Evolutionary conservation across 2,113 vertebrate species (phyloP), one percentile per base, ranked within the genome.

Genomic region (Haplochromis burtoni): DNA sequence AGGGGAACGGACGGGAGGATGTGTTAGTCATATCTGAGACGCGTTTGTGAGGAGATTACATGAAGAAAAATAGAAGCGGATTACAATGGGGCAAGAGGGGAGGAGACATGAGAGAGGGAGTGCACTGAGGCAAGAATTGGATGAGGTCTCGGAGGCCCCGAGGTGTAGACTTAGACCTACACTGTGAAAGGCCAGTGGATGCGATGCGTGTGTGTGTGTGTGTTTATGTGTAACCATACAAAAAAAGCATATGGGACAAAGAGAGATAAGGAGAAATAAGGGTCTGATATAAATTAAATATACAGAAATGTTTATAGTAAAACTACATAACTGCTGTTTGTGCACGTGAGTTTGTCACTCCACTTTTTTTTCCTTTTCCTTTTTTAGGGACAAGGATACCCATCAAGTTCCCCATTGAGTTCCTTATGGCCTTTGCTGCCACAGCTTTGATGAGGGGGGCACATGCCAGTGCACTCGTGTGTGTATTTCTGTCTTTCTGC

Each of bases 1-100:
- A 82, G 81, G 88, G 59, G 90, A 95, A 92, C 38, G 90, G 89
- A 89, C 76, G 86, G 87, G 80, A 89, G 93, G 94, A 92, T 88
- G 91, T 84, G 94, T 92, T 95, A 91, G 95, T 95, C 91, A 91
- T 95, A 94, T 96, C 88, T 91, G 63, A 92, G 88, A 93, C 35
- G 80, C 80, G 33, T 91, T 93, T 84, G 84, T 81, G 84, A 94
- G 89, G 54, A 92, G 94, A 96, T 96, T 95, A 95, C 92, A 93
- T 82, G 86, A 92, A 89, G 90, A 73, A 88, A 95, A 94, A 91
- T 82, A 88, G 91, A 85, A 89, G 82, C 40, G 83, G 93, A 94
- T 95, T 91, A 94, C 53, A 82, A 76, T 40, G 76, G 86, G 68
- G 76, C 17, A 10, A 85, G 63, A 82, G 66, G 79, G 42, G 88